Percentiles rank a stretch among this genome's conserved stretches.
These are phyloP conservation scores for Myrmophylax atrothorax DNA, from an alignment of 2,113 vertebrate genomes.

Conservation along the genomic window DNA sequence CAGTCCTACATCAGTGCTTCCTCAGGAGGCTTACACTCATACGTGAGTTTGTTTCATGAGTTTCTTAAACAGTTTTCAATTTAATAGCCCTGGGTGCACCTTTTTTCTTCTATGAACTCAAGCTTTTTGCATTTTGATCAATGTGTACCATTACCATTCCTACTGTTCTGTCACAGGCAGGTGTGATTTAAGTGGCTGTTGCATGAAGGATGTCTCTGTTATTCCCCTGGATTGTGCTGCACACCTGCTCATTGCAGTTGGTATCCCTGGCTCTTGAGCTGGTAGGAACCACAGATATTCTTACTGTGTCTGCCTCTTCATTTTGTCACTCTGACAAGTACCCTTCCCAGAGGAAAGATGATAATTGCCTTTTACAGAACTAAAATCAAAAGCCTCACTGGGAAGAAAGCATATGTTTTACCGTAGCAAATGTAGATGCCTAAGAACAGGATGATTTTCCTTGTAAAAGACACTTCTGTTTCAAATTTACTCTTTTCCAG, in stretches of 20 bases:
- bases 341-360: background rate
- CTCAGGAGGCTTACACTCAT: background rate
- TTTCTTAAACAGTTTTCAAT: background rate
- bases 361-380: background rate
- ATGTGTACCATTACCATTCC: background rate
- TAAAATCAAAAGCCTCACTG: background rate
- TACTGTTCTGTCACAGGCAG: background rate
- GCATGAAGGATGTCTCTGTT: background rate
- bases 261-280: background rate
- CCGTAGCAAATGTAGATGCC: background rate
- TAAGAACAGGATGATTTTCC: background rate
- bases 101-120: background rate
- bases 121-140: background rate
- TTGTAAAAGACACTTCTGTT: background rate
- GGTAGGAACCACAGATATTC: background rate
- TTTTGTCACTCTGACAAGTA: background rate
- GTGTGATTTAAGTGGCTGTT: background rate
- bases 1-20: background rate
- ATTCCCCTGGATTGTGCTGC: background rate
- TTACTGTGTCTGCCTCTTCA: background rate
- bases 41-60: background rate
- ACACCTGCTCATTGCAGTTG: background rate
- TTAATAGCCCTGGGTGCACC: background rate
- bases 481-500: background rate
- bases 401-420: background rate